Base-by-base conservation (phyloP, 1,140 invertebrate genomes). In the Oryctes rhinoceros region DNA sequence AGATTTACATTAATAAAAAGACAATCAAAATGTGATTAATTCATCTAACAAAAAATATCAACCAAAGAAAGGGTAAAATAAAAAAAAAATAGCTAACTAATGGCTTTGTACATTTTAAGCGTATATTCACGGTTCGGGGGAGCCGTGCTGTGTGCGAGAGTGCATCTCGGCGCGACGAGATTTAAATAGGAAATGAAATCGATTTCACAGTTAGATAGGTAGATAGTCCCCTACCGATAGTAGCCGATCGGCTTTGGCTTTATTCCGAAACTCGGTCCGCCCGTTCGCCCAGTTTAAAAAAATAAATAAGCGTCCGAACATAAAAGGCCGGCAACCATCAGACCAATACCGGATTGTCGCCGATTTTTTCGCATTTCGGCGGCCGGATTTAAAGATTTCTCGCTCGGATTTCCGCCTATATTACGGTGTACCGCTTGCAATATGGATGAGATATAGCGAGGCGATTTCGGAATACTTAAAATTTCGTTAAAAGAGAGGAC, bases 111-210 rank as follows among this genome's bases (percentile, higher is more conserved):
- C 49, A 53, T 53, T 15, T 53, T 53, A 53, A 53, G 49, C 49
- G 49, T 15, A 48, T 9, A 18, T 53, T 15, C 49, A 13, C n/a
- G 11, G 49, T 53, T 13, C 49, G 49, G 13, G 6, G 4, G 49
- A 13, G 49, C 49, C 24, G 24, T 30, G 24, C 24, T 30, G 24
- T 30, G 24, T 30, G 49, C 9, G 49, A 15, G 13, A 53, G n/a
- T 15, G 49, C 49, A 53, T 53, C n/a, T 53, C 49, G 13, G 49
- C 49, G 39, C 49, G 49, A 53, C n/a, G 49, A 53, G n/a, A 53
- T 53, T 53, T 53, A 53, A 53, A 53, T 53, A 53, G 49, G 49
- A 53, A 53, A 53, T 53, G 49, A 53, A 53, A 53, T 53, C 49
- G 49, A 53, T 53, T 53, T 53, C 49, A 53, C 49, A 18, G 49